A percentile compares a stretch with the other conserved stretches of the same genome.
phyloP scores from a whole-genome alignment of 2,113 vertebrate genomes.

The Microtus montanus region DNA sequence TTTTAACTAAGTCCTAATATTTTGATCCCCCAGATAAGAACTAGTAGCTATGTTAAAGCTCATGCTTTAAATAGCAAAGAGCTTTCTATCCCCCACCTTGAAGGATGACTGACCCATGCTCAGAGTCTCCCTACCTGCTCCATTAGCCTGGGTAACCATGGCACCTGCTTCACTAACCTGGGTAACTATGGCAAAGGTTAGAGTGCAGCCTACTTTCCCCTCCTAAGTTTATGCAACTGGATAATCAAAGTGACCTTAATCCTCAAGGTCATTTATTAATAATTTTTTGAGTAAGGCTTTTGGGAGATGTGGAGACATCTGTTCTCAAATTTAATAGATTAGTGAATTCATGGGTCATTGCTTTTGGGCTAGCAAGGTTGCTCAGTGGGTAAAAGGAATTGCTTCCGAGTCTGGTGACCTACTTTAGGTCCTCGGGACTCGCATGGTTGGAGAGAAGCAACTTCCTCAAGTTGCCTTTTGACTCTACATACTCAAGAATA shows the following conservation, averaged over 20 bases:
- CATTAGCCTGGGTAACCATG: background rate
- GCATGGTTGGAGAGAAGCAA: background rate
- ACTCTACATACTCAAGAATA: background rate
- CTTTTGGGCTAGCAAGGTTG: background rate
- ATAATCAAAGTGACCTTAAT: background rate
- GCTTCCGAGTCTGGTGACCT: background rate
- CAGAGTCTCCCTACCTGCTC: background rate
- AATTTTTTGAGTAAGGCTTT: background rate
- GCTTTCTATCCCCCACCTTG: background rate
- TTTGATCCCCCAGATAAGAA: background rate
- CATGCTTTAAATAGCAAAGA: background rate
- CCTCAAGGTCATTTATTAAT: background rate
- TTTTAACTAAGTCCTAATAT: background rate
- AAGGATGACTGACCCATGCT: background rate
- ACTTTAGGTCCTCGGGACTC: background rate
- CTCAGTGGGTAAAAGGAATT: background rate
- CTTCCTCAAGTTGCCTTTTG: background rate
- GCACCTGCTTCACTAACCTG: background rate
- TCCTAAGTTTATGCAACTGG: background rate
- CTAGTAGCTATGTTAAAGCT: background rate
- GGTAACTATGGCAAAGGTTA: background rate
- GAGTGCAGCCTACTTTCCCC: background rate
- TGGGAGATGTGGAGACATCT: background rate
- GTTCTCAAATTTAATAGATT: background rate
- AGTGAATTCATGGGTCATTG: background rate